Conservation (phyloP, 2,113 vertebrate genomes). For the Oncorhynchus tshawytscha region DNA sequence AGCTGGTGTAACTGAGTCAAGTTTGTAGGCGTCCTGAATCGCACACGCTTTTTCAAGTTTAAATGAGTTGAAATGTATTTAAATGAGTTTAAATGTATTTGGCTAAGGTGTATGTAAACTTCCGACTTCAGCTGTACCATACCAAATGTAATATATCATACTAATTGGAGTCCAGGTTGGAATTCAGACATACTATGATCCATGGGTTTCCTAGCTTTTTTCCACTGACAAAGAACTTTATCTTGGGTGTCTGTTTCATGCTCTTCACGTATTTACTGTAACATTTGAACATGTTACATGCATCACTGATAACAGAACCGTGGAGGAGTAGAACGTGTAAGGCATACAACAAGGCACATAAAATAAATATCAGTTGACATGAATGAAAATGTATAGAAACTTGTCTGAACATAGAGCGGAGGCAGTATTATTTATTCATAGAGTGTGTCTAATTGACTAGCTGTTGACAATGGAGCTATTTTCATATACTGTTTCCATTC, state of each 20-base stretch:
- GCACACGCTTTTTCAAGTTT: no score
- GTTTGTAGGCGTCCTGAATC: no score
- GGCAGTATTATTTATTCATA: constrained; percentile 62
- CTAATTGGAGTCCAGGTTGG: no score
- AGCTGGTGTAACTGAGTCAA: no score
- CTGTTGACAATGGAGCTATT: constrained; percentile 57
- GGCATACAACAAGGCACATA: constrained; percentile 49
- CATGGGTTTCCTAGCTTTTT: background rate
- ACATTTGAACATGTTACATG: constrained; percentile 50
- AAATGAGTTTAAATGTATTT: no score
- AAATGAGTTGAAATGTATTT: no score
- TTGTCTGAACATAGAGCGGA: constrained; percentile 38
- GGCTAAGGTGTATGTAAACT: no score
- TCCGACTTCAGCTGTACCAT: no score
- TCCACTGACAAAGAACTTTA: background rate
- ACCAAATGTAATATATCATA: no score
- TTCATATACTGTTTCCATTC: constrained; percentile 30
- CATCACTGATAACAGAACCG: constrained; percentile 56
- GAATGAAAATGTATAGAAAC: constrained; percentile 65
- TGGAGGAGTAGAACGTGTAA: constrained; percentile 45
- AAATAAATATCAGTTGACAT: constrained; percentile 47
- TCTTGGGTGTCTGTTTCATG: background rate
- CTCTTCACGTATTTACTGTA: background rate
- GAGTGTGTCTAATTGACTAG: constrained; percentile 54
- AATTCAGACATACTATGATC: background rate